A percentile compares a stretch with the other conserved stretches of the same genome.
These are phyloP conservation scores for Probaryconus sp. DNA, from an alignment of 1,140 invertebrate species.

Conservation along the genomic window DNA sequence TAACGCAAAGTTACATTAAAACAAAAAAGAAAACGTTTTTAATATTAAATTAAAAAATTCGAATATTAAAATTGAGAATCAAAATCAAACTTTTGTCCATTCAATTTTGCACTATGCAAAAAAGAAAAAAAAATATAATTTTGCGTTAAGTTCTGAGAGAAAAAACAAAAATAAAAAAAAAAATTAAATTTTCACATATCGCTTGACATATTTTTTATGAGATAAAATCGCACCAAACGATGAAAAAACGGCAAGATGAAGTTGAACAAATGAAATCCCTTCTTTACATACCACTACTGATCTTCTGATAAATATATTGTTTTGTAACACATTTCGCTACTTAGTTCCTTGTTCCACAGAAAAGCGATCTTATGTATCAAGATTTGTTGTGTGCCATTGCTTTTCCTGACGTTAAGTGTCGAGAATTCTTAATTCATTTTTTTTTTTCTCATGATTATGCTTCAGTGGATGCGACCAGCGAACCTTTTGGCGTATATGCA, in stretches of 20 bases:
- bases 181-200: conserved; percentile 13
- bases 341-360: conserved; percentile 28
- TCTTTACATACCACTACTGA: conserved; percentile 33
- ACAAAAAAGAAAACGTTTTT: not conserved
- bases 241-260: conserved; percentile 37
- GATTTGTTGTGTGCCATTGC: conserved; percentile 13
- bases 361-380: conserved; percentile 26
- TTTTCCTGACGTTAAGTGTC: conserved; percentile 9
- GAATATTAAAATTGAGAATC: conserved; percentile 4
- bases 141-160: conserved; percentile 15
- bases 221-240: not conserved
- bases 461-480: conserved; percentile 80
- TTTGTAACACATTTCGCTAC: conserved; percentile 34
- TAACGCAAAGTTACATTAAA: conserved; percentile 24
- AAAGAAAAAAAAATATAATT: conserved; percentile 9
- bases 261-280: conserved; percentile 19
- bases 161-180: conserved; percentile 23
- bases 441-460: conserved; percentile 71
- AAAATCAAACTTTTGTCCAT: not conserved
- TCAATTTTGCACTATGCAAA: too few relatives aligned
- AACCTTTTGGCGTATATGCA: conserved; percentile 91
- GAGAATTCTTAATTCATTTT: conserved; percentile 10
- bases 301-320: conserved; percentile 40
- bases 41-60: not conserved
- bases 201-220: not conserved